A percentile compares a stretch with the other conserved stretches of the same genome.
phyloP scores from a whole-genome alignment of 30 jellyfish, hydroid and myxozoan species.

The Mastigias papua region DNA sequence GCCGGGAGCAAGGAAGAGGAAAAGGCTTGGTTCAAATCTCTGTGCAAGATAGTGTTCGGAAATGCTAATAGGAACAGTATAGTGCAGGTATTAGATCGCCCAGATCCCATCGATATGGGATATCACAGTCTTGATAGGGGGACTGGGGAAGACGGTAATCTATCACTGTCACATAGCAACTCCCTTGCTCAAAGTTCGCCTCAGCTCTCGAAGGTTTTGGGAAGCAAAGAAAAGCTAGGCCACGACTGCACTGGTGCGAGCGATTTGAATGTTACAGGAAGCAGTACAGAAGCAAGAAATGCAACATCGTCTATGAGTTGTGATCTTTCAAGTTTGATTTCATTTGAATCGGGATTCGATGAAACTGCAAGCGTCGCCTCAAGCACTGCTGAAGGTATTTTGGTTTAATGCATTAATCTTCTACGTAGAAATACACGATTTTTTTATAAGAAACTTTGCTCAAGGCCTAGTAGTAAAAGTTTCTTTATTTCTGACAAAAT shows the following conservation, averaged over 20 bases:
- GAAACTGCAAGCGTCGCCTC: constrained; percentile 97
- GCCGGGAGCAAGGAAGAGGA: constrained; percentile 98
- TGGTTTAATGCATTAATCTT: not conserved
- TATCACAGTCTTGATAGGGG: constrained; percentile 97
- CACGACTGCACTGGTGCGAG: constrained; percentile 37
- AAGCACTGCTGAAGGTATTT: constrained; percentile 88
- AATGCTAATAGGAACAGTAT: constrained; percentile 92
- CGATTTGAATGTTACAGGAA: constrained; percentile 50
- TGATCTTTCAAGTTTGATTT: constrained; percentile 91
- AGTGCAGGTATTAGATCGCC: constrained; percentile 86
- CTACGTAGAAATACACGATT: too few species aligned
- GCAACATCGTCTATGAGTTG: constrained; percentile 83
- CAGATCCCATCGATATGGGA: constrained; percentile 91
- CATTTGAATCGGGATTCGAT: constrained; percentile 98
- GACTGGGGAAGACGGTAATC: constrained; percentile 41
- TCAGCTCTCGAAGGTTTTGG: constrained; percentile 51
- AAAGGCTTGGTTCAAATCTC: constrained; percentile 93
- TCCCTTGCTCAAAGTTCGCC: constrained; percentile 64
- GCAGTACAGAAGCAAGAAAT: constrained; percentile 58
- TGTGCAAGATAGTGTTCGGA: constrained; percentile 95
- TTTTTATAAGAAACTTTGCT: too few species aligned
- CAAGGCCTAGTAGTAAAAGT: too few species aligned
- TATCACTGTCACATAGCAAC: constrained; percentile 17
- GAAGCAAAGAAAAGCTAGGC: constrained; percentile 54
- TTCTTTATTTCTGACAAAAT: too few species aligned